Conservation (phyloP, 2,888 invertebrate species). For the Caenorhabditis sinica region DNA sequence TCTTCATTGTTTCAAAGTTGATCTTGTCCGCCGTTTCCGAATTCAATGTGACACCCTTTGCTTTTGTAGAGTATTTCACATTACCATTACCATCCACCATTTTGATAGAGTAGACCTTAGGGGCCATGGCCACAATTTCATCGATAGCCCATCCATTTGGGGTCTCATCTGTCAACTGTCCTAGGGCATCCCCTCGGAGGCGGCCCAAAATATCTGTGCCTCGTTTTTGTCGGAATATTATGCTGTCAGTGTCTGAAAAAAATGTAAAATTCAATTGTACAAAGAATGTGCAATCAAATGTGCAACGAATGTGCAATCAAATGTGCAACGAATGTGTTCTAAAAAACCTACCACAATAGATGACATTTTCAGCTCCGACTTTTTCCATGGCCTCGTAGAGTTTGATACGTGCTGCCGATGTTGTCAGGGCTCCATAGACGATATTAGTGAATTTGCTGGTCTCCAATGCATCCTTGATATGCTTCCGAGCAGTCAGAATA, state of each 20-base stretch:
- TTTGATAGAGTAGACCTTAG: conserved; percentile 7
- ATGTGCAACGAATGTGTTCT: not conserved
- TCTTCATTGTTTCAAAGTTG: conserved; percentile 10
- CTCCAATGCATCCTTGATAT: not conserved
- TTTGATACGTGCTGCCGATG: not conserved
- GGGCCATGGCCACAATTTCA: conserved; percentile 5
- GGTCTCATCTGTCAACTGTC: not conserved
- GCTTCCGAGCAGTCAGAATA: too few relatives aligned
- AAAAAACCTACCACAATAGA: conserved; percentile 32
- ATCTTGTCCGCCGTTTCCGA: not conserved
- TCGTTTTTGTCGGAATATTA: conserved; percentile 1
- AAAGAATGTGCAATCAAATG: too few relatives aligned
- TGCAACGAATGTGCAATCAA: too few relatives aligned
- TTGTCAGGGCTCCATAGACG: conserved; percentile 16
- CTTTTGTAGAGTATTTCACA: not conserved
- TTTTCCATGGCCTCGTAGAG: not conserved
- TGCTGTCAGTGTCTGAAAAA: conserved; percentile 20
- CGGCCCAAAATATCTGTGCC: not conserved
- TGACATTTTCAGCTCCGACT: not conserved
- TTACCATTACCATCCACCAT: not conserved
- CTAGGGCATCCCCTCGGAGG: conserved; percentile 1
- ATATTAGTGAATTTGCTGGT: conserved; percentile 2
- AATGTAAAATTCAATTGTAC: too few relatives aligned
- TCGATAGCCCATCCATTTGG: not conserved
- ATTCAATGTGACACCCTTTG: conserved; percentile 5